phyloP scores from a whole-genome alignment of 2,797 vertebrate species.

The Tachyglossus aculeatus region DNA sequence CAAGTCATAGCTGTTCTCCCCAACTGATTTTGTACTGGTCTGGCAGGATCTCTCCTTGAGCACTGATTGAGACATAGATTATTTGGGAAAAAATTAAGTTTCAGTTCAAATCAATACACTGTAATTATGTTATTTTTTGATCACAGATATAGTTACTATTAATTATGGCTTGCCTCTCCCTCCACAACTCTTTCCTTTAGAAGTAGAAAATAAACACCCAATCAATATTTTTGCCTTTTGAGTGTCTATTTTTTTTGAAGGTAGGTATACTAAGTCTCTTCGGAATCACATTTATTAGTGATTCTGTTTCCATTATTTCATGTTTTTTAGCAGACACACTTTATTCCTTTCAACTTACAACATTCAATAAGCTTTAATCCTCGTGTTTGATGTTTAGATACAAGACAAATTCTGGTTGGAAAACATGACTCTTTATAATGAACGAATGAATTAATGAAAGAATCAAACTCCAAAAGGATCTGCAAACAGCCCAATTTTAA shows the following conservation, averaged over 20 bases:
- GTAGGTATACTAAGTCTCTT: no score
- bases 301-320: no score
- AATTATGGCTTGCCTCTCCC: background rate
- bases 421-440: no score
- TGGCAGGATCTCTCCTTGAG: conserved; percentile 6
- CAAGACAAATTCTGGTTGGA: no score
- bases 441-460: no score
- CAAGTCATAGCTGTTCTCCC: conserved; percentile 16
- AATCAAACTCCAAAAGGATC: no score
- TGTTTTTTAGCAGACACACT: no score
- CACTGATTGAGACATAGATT: background rate
- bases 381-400: no score
- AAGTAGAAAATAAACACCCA: background rate
- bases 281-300: no score
- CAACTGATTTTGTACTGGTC: conserved; percentile 5
- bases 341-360: no score
- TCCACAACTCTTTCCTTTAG: background rate
- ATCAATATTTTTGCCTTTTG: background rate
- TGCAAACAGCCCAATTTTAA: no score
- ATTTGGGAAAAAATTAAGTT: conserved; percentile 14
- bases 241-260: background rate
- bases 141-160: background rate
- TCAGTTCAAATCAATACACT: conserved; percentile 1
- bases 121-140: conserved; percentile 19
- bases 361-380: no score